Percentiles rank a stretch among this genome's conserved stretches.
Evolutionary conservation across 1,140 invertebrate species (phyloP).

Genomic region (Holcopasites calliopsidis): DNA sequence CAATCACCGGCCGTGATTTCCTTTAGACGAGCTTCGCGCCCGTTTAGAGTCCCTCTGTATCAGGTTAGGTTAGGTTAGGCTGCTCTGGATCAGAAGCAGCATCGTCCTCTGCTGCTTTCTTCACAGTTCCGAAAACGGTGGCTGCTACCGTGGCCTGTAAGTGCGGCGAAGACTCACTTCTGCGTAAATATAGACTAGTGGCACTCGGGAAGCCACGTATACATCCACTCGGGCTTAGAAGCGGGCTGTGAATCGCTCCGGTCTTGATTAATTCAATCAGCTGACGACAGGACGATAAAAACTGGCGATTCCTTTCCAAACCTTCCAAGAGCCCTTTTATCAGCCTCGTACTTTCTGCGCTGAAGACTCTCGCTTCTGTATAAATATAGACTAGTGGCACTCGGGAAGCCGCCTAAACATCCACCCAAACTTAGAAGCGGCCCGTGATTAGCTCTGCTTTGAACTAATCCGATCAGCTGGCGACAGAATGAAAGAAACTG

Average conservation of each 20-base stretch:
- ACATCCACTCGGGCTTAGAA: constrained; percentile 8
- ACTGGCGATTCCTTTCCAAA: too few species aligned
- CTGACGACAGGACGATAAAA: constrained; percentile 13
- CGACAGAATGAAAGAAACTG: constrained; percentile 13
- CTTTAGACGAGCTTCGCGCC: too few species aligned
- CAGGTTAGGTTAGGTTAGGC: too few species aligned
- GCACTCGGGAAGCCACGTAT: not conserved
- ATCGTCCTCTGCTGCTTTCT: too few species aligned
- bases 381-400: constrained; percentile 3
- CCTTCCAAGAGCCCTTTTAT: too few species aligned
- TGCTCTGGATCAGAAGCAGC: too few species aligned
- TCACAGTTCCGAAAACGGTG: too few species aligned
- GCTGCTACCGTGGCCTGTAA: too few species aligned
- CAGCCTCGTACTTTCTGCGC: too few species aligned
- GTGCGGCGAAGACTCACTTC: not conserved
- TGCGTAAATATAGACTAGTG: constrained; percentile 1
- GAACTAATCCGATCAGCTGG: constrained; percentile 9
- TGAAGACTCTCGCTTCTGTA: not conserved
- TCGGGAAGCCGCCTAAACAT: not conserved
- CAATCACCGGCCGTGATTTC: too few species aligned
- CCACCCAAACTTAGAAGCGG: not conserved
- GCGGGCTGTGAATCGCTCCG: not conserved
- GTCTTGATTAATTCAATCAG: constrained; percentile 11
- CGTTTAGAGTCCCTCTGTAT: too few species aligned
- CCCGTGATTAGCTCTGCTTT: not conserved